phyloP scores from a whole-genome alignment of 2,797 vertebrate genomes.

The Otolemur crassicaudatus region DNA sequence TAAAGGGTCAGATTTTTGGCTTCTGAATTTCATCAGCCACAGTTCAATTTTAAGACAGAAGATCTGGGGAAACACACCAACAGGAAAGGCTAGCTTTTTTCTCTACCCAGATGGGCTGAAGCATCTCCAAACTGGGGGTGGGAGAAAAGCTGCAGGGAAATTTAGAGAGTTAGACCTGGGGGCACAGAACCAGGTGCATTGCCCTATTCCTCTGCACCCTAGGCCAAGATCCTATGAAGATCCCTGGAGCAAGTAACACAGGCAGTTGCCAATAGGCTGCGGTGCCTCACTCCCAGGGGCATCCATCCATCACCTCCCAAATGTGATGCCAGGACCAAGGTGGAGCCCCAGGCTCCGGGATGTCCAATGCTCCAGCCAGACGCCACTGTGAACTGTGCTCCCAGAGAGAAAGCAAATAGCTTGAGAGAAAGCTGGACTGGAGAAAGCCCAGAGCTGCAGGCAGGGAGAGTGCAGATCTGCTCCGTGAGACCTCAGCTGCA shows the following conservation, averaged over 20 bases:
- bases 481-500: neutral
- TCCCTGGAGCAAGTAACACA: neutral
- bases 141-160: neutral
- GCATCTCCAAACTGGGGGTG: neutral
- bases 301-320: neutral
- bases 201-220: accelerated
- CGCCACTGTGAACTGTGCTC: neutral
- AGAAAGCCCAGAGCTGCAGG: neutral
- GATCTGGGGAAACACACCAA: neutral
- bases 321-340: neutral
- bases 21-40: neutral
- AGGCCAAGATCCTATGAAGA: neutral
- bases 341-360: too few relatives aligned
- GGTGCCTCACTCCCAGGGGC: too few relatives aligned
- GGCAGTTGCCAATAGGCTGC: accelerated
- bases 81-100: neutral
- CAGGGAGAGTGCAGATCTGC: neutral
- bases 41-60: neutral
- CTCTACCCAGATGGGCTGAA: neutral
- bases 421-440: neutral
- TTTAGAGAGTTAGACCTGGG: neutral
- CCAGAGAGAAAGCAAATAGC: neutral
- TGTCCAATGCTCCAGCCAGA: neutral
- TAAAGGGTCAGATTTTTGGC: neutral
- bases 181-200: accelerated